Evolutionary conservation across 2,797 vertebrate genomes (phyloP), one percentile per base, ranked within the genome.

Genomic region (Anabacerthia variegaticeps): DNA sequence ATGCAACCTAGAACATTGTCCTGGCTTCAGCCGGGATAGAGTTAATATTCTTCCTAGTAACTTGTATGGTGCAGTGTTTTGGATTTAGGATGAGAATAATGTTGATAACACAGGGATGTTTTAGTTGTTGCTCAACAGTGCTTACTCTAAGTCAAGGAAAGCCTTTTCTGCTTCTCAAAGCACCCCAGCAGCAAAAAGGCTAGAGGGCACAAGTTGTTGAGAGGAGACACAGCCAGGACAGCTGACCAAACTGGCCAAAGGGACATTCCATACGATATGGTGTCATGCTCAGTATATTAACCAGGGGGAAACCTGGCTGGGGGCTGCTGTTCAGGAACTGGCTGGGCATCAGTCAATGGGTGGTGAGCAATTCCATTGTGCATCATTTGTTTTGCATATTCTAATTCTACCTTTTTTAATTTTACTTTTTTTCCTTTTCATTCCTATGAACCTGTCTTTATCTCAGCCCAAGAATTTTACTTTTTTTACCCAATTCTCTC

Each of bases 291-390:
- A 14, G 32, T 26, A 4, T 16, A 10, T 55, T 34, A 65, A 72
- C 20, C 9, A 11, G 6, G 32, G 12, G 23, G 23, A 87, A 48
- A 71, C 23, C 39, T n/a, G 20, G 16, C 10, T 12, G 34, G 56
- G 30, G 30, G 9, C 58, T 71, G 63, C 44, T 65, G 2, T 52
- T 77, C 27, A 48, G 52, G 46, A 59, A 12, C 20, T 82, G 65
- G 10, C 46, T n/a, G 27, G 27, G 36, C 20, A 43, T 77, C 3
- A 1, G 20, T 43, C 32, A 65, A 46, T 0, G 0, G 9, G 16
- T n/a, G 27, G 20, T 54, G n/a, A 87, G 34, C 28, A 48, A 16
- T n/a, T 87, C 17, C 27, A 54, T 43, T 32, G 14, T n/a, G 30
- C 27, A 71, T 54, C 20, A 48, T 37, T 59, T 82, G 23, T 71